Evolutionary conservation across 1,140 invertebrate species (phyloP), one percentile per base, ranked within the genome.

Genomic region (Paramacrobiotus metropolitanus): DNA sequence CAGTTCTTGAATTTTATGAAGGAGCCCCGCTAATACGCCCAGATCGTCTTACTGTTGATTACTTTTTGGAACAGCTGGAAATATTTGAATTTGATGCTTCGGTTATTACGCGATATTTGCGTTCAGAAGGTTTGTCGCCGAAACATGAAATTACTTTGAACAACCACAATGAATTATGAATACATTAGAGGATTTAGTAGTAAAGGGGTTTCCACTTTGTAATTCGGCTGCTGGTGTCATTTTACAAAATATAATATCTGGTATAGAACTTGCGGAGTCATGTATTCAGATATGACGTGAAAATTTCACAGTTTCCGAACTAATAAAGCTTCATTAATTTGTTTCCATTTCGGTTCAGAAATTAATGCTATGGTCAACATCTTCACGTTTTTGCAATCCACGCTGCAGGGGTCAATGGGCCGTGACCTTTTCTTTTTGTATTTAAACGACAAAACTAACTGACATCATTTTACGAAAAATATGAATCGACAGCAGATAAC

Each of bases 51-150:
- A 55, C 48, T 4, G 4, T 55, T 4, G 28, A 55, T 24, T 55
- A 55, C 48, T 55, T 55, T 24, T 24, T 55, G 15, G 48, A 55
- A 55, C 48, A 55, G 28, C 48, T 55, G 15, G 48, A 55, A 24
- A 15, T 55, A 20, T 55, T 55, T 24, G 48, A 15, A 9, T 24
- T 55, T 55, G 48, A 55, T 9, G 15, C 15, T 15, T 20, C 48
- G 4, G 48, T 24, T 9, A 24, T 55, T 55, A 24, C 15, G 4
- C 48, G 28, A 24, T 24, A 20, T 15, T 28, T 55, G 4, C 15
- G 28, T 15, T 20, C 4, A 9, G 15, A 55, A 28, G 48, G 48
- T 55, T 15, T 15, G 48, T 55, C 48, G 24, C 9, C 34, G 9
- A n/a, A 9, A 40, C 34, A n/a, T 40, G 34, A 15, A n/a, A 40